Percentiles rank a stretch among this genome's conserved stretches.
These are phyloP conservation scores for Elgaria multicarinata DNA, from an alignment of 2,113 vertebrate genomes.

Conservation along the genomic window DNA sequence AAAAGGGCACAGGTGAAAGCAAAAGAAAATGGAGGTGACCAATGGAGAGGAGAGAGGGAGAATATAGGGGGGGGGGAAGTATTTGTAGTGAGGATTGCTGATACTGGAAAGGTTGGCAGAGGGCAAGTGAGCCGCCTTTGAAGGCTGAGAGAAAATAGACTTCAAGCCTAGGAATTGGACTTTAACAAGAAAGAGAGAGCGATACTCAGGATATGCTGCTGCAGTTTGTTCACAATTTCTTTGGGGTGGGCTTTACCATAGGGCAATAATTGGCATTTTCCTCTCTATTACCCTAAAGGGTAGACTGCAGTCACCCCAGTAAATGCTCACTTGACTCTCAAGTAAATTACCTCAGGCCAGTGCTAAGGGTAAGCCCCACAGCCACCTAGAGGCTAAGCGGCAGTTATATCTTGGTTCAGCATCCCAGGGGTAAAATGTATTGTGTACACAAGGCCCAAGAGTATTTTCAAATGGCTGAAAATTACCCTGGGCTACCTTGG, in stretches of 20 bases:
- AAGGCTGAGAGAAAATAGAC: not conserved
- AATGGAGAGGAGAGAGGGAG: constrained; percentile 26
- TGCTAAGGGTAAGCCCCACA: not conserved
- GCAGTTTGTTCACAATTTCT: not conserved
- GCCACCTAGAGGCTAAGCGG: not conserved
- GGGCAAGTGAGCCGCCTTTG: not conserved
- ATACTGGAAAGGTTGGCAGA: not conserved
- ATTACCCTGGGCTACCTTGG: not conserved
- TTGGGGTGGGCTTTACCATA: not conserved
- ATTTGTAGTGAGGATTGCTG: constrained; percentile 10
- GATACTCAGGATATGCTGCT: not conserved
- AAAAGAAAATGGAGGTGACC: not conserved
- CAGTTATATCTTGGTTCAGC: not conserved
- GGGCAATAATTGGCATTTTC: not conserved
- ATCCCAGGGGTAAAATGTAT: not conserved
- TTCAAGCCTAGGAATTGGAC: not conserved
- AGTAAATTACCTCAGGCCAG: not conserved
- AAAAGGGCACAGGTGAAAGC: constrained; percentile 18
- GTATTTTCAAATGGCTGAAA: not conserved
- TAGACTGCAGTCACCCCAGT: not conserved
- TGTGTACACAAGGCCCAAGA: not conserved
- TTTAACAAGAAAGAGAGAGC: not conserved
- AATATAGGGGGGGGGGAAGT: constrained; percentile 1
- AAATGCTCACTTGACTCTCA: not conserved
- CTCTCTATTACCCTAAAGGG: not conserved